These are phyloP conservation scores for Cryptocephalus moraei DNA, from an alignment of 2,888 invertebrate genomes.

Conservation along the genomic window DNA sequence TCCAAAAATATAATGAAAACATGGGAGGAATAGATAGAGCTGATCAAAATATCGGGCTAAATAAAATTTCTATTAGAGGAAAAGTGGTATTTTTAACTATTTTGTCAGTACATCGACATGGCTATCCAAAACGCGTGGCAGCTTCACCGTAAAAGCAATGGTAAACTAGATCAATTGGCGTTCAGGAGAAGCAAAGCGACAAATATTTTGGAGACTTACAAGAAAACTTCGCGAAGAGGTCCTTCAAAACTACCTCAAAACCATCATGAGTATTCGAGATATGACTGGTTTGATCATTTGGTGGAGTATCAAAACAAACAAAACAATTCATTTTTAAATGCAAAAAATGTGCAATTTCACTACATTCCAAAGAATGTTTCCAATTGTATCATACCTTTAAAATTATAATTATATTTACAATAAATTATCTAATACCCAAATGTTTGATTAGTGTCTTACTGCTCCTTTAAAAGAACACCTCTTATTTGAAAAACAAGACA, in stretches of 20 bases:
- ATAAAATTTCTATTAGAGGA: no score
- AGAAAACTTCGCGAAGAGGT: neutral
- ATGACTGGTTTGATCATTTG: neutral
- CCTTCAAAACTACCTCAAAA: neutral
- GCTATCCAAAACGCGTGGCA: neutral
- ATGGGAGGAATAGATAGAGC: no score
- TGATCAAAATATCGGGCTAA: no score
- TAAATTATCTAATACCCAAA: neutral
- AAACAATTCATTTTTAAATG: neutral
- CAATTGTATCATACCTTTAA: conserved; percentile 1
- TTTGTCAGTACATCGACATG: neutral
- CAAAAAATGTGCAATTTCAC: conserved; percentile 1
- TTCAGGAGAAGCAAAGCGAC: neutral
- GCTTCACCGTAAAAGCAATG: neutral
- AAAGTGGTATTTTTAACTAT: neutral
- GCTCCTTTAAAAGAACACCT: conserved; percentile 3
- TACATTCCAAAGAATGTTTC: neutral
- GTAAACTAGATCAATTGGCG: no score
- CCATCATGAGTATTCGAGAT: neutral
- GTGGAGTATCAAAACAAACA: neutral
- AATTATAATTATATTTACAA: neutral
- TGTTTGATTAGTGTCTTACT: neutral
- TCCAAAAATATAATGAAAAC: no score
- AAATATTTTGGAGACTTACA: neutral
- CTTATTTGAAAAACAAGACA: no score